A percentile compares a stretch with the other conserved stretches of the same genome.
Conservation (phyloP, 2,888 invertebrate species). For the Coenonympha arcania region DNA sequence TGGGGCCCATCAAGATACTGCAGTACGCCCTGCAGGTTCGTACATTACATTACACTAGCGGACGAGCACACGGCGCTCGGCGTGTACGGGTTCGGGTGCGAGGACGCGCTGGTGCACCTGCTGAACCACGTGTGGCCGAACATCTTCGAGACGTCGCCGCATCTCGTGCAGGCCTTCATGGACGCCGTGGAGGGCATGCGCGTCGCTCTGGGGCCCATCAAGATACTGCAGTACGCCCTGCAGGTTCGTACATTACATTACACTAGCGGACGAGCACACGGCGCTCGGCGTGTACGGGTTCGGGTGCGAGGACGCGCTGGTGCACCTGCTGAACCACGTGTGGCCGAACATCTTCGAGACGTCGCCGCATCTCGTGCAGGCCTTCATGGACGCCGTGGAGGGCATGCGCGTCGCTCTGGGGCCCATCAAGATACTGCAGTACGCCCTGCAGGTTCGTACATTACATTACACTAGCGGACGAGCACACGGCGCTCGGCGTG, state of each 20-base stretch:
- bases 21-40: slow-evolving; percentile 94
- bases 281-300: slow-evolving; percentile 98
- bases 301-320: slow-evolving; percentile 98
- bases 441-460: slow-evolving; percentile 89
- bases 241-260: slow-evolving; percentile 87
- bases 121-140: slow-evolving; percentile 99
- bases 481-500: slow-evolving; percentile 98
- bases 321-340: slow-evolving; percentile 97
- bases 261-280: too few species aligned
- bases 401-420: slow-evolving; percentile 97
- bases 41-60: too few species aligned
- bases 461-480: too few species aligned
- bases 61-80: slow-evolving; percentile 99
- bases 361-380: slow-evolving; percentile 99
- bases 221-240: slow-evolving; percentile 95
- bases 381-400: slow-evolving; percentile 99
- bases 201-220: slow-evolving; percentile 96
- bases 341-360: slow-evolving; percentile 99
- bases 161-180: slow-evolving; percentile 99
- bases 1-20: slow-evolving; percentile 96
- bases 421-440: slow-evolving; percentile 96
- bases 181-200: slow-evolving; percentile 98
- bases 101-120: slow-evolving; percentile 96
- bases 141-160: slow-evolving; percentile 99
- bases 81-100: slow-evolving; percentile 98